Evolutionary conservation across 2,888 invertebrate genomes (phyloP).

Genomic region (Neoaliturus tenellus): DNA sequence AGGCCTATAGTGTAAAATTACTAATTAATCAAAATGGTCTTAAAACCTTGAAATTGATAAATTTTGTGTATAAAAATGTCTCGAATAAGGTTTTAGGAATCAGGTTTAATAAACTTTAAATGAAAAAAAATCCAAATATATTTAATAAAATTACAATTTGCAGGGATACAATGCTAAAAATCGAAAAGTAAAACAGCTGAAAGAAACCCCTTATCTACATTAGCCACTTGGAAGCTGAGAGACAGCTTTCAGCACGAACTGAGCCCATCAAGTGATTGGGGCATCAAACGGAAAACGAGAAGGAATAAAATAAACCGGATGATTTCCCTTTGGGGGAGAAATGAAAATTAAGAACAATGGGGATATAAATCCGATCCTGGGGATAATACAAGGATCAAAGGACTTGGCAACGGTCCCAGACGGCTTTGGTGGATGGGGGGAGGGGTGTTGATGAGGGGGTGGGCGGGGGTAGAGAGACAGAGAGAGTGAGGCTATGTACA

Average conservation of each 20-base stretch:
- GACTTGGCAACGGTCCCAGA: constrained; percentile 22
- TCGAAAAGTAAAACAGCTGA: too few species aligned
- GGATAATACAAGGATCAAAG: constrained; percentile 21
- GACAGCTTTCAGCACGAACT: background rate
- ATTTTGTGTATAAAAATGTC: too few species aligned
- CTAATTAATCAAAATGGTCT: too few species aligned
- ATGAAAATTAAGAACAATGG: constrained; percentile 35
- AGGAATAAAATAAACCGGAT: constrained; percentile 31
- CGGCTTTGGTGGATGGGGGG: background rate
- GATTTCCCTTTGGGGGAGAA: constrained; percentile 19
- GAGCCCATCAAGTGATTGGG: constrained; percentile 16
- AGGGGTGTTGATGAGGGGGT: background rate
- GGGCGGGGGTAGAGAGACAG: background rate
- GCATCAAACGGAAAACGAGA: constrained; percentile 16
- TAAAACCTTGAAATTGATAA: too few species aligned
- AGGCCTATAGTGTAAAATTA: too few species aligned
- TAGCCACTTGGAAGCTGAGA: background rate
- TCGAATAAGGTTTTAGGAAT: too few species aligned
- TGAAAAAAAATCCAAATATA: too few species aligned
- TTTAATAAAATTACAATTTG: too few species aligned
- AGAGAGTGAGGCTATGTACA: background rate
- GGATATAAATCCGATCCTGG: constrained; percentile 19
- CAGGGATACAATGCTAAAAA: too few species aligned
- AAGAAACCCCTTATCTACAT: background rate
- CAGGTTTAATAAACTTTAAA: too few species aligned